These are phyloP conservation scores for Lepidostoma basale DNA, from an alignment of 1,140 invertebrate species.

Conservation along the genomic window DNA sequence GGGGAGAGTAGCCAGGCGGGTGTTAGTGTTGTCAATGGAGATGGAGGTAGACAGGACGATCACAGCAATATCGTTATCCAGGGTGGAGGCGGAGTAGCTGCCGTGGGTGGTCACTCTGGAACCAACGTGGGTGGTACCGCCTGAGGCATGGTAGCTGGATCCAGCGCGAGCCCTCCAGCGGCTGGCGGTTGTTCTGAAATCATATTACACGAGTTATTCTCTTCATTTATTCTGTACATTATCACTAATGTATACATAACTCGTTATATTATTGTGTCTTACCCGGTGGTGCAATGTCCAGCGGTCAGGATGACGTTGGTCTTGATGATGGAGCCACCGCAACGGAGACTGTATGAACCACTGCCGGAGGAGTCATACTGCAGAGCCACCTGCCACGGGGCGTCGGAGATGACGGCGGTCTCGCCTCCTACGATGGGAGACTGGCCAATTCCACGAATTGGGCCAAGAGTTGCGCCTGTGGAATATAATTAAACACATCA, in stretches of 20 bases:
- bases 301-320: conserved; percentile 60
- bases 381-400: conserved; percentile 35
- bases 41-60: too few species aligned
- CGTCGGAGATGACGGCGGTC: conserved; percentile 22
- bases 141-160: not conserved
- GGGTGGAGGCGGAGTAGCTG: too few species aligned
- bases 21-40: not conserved
- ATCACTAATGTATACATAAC: too few species aligned
- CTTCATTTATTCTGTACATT: too few species aligned
- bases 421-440: conserved; percentile 24
- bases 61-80: too few species aligned
- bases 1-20: not conserved
- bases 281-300: conserved; percentile 67
- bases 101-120: not conserved
- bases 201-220: too few species aligned
- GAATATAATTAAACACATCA: too few species aligned
- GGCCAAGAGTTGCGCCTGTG: too few species aligned
- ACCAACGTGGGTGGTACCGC: not conserved
- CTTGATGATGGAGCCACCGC: conserved; percentile 63
- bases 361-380: conserved; percentile 36
- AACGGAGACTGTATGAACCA: conserved; percentile 51
- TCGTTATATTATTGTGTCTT: too few species aligned
- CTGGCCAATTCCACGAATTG: not conserved
- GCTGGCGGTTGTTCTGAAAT: not conserved
- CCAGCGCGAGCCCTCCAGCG: conserved; percentile 23